Evolutionary conservation across 2,113 vertebrate genomes (phyloP).

Genomic region (Myanophis thanlyinensis): DNA sequence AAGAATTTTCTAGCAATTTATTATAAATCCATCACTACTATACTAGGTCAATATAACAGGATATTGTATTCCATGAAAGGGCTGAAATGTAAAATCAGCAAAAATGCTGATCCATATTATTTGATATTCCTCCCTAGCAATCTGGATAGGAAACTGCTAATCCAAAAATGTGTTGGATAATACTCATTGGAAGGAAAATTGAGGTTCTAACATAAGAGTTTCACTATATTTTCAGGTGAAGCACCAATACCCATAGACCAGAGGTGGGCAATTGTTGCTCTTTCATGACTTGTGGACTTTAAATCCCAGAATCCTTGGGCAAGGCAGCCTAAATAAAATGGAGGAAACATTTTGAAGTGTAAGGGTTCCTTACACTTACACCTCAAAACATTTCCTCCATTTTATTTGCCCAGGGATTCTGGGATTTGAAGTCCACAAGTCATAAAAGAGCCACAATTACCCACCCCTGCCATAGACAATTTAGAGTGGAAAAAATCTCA

Average conservation of each 20-base stretch:
- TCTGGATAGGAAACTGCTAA: background rate
- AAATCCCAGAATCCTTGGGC: too few relatives aligned
- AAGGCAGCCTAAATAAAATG: too few relatives aligned
- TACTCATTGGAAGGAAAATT: background rate
- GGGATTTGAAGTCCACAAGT: too few relatives aligned
- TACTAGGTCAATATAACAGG: background rate
- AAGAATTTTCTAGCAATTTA: background rate
- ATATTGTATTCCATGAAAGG: background rate
- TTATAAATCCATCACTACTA: background rate
- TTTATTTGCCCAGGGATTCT: too few relatives aligned
- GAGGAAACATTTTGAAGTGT: too few relatives aligned
- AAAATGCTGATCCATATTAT: background rate
- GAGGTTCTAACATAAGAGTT: background rate
- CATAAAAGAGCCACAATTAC: too few relatives aligned
- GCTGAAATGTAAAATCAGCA: background rate
- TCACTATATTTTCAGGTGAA: background rate
- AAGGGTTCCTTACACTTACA: too few relatives aligned
- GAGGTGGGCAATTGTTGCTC: too few relatives aligned
- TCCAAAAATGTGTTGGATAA: background rate
- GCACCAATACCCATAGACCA: background rate
- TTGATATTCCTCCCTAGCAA: background rate
- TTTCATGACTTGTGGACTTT: too few relatives aligned
- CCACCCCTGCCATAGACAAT: background rate
- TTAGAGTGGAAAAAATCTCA: background rate
- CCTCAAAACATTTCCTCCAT: too few relatives aligned